A percentile compares a stretch with the other conserved stretches of the same genome.
These are phyloP conservation scores for Melanargia galathea DNA, from an alignment of 2,888 invertebrate genomes.

Conservation along the genomic window DNA sequence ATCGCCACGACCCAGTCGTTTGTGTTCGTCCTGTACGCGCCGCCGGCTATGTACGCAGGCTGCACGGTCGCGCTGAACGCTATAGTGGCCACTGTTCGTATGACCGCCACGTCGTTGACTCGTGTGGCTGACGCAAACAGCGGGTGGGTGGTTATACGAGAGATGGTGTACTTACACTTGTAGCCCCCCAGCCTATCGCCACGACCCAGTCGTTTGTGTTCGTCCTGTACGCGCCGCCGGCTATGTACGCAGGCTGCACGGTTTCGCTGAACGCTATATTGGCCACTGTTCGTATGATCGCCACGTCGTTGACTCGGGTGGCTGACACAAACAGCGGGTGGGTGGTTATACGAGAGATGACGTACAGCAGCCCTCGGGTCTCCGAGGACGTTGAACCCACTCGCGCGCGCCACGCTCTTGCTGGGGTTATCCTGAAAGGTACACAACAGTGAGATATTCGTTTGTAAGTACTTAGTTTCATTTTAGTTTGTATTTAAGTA, in stretches of 20 bases:
- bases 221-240: constrained; percentile 53
- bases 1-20: constrained; percentile 57
- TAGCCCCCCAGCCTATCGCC: constrained; percentile 68
- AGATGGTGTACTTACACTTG: constrained; percentile 57
- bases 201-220: constrained; percentile 48
- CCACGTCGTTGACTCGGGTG: constrained; percentile 56
- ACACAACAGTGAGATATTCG: neutral
- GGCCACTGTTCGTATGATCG: constrained; percentile 56
- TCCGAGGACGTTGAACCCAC: constrained; percentile 57
- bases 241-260: constrained; percentile 53
- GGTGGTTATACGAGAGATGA: constrained; percentile 53
- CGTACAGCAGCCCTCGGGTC: constrained; percentile 53
- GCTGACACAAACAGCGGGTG: constrained; percentile 52
- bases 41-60: constrained; percentile 55
- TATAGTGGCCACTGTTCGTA: constrained; percentile 54
- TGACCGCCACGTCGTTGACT: constrained; percentile 58
- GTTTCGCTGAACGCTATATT: constrained; percentile 45
- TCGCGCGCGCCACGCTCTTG: constrained; percentile 60
- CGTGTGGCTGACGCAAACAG: constrained; percentile 49
- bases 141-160: constrained; percentile 54
- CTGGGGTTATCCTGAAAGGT: constrained; percentile 49
- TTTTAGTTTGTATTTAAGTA: neutral
- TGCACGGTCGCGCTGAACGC: constrained; percentile 47
- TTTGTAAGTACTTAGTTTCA: neutral
- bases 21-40: constrained; percentile 47